Base-by-base conservation (phyloP, 2,888 invertebrate species). In the Scaptomyza caliginosa region DNA sequence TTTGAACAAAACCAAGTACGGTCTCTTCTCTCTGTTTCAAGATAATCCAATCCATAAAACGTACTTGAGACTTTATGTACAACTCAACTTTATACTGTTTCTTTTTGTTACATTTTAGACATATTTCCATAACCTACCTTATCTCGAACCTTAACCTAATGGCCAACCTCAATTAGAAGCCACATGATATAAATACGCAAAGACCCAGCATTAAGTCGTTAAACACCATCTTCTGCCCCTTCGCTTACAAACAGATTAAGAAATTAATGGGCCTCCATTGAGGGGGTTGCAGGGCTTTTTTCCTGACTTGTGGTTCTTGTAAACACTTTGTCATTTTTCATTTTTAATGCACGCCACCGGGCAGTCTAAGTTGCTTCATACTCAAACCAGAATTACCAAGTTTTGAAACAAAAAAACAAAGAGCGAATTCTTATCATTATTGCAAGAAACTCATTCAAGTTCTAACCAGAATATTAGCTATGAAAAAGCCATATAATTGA, bases 281-380 rank as follows among this genome's bases (percentile, higher is more conserved):
- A 45, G 21, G 4, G 24, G 26, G 8, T 23, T 36, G 38, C 10
- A 4, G 23, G 24, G 43, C 10, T 45, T 58, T 16, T 46, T 38
- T 32, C 6, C 46, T 52, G 62, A 57, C 43, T 71, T 73, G 58
- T 56, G 55, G 24, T 28, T 59, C 39, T 30, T 26, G 45, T 19
- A 16, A 50, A 28, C n/a, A 40, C 36, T 52, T 52, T 66, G 50
- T 59, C 59, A 59, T 70, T 66, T 73, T 66, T 70, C 67, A 70
- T 59, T 59, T 72, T 59, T 72, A 72, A 66, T 70, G 73, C 43
- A 28, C 46, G 38, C 55, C 58, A 48, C 39, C 24, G 52, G 57
- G 17, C 13, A 36, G 30, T 23, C 36, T 8, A 23, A 28, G 28
- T 10, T 19, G n/a, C 30, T 39, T 51, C 52, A 34, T 19, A 42